Evolutionary conservation across 30 jellyfish, hydroid and myxozoan species (phyloP).

Genomic region (Pelagia noctiluca): DNA sequence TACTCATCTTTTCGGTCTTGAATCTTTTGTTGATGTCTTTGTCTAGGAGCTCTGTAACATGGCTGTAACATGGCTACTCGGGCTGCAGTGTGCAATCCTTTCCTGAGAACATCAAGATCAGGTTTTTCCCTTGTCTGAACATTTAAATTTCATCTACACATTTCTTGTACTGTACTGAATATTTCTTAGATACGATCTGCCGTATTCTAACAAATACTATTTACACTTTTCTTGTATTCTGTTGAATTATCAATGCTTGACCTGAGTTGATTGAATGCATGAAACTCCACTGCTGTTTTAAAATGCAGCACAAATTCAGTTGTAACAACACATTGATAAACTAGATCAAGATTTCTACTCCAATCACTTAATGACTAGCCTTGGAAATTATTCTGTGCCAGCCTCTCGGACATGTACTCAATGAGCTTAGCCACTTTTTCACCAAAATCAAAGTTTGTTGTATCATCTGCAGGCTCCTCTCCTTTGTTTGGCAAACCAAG

Average conservation of each 20-base stretch:
- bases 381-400: conserved; percentile 3
- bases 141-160: not conserved
- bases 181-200: no score
- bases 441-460: not conserved
- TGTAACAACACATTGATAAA: no score
- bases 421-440: not conserved
- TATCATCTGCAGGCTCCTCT: not conserved
- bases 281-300: no score
- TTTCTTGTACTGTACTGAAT: no score
- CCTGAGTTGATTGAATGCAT: not conserved
- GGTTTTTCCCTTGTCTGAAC: not conserved
- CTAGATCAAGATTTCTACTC: not conserved
- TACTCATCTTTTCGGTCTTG: not conserved
- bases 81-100: conserved; percentile 2
- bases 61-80: not conserved
- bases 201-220: no score
- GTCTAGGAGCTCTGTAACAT: no score
- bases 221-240: no score
- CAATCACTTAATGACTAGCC: not conserved
- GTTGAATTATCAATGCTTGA: not conserved
- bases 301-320: no score
- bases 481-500: not conserved
- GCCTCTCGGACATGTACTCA: not conserved
- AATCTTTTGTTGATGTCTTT: not conserved
- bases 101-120: no score